Evolutionary conservation across 1,140 invertebrate species (phyloP), one percentile per base, ranked within the genome.

Genomic region (Diplogasteroides magnus): DNA sequence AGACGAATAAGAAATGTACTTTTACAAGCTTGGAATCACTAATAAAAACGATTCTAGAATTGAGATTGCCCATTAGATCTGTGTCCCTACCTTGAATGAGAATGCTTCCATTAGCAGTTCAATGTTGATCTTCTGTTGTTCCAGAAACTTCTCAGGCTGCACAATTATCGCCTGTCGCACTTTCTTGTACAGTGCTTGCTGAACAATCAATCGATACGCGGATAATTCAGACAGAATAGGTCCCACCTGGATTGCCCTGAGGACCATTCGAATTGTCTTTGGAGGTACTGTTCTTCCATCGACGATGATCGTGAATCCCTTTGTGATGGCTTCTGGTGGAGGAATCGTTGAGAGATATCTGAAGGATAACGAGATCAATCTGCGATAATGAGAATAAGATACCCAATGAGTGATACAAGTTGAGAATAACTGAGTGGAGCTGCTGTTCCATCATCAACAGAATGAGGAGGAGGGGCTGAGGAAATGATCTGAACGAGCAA

Each of bases 81-180:
- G n/a, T n/a, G 1, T 31, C 25, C 63, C 13, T 1, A 72, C 70
- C 65, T 72, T 72, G 23, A 67, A 72, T 31, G 55, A 48, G 28
- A 61, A 62, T n/a, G 64, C 70, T 31, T 58, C 31, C 15, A 72
- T 23, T 19, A 72, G 57, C 37, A 72, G 56, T 63, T 72, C 70
- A 15, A 72, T 55, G 28, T 67, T 72, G 13, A 72, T 67, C 55
- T 72, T 72, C 60, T 72, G 70, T 48, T 72, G 70, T 27, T 72
- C 66, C 2, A 72, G 59, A 26, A 72, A 72, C 28, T 72, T 72
- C 23, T 72, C 70, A 32, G 70, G 70, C 48, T 72, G 70, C 25
- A 72, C 60, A 26, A 72, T 72, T n/a, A 72, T 15, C 15, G 48
- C 61, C n/a, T 62, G 37, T 26, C 70, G 65, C n/a, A 72, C 55